phyloP scores from a whole-genome alignment of 2,113 vertebrate species.

The Leptosomus discolor region DNA sequence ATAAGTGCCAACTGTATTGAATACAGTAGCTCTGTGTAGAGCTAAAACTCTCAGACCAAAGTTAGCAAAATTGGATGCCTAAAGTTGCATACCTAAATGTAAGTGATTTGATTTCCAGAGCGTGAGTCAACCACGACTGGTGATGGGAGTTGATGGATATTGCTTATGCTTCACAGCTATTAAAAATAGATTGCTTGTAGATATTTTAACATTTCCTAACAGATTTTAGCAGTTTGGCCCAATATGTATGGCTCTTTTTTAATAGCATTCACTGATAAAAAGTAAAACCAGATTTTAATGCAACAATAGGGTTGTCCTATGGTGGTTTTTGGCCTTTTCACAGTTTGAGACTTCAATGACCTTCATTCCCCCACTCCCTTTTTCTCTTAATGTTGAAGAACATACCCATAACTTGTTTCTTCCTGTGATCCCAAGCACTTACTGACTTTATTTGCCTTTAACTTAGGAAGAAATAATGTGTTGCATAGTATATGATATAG shows the following conservation, averaged over 20 bases:
- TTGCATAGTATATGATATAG: not conserved
- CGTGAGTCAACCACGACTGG: not conserved
- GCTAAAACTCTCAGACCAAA: not conserved
- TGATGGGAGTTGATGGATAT: not conserved
- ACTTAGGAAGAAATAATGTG: not conserved
- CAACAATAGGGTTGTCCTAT: not conserved
- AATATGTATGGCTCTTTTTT: not conserved
- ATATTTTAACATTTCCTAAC: not conserved
- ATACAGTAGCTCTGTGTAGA: not conserved
- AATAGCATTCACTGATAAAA: not conserved
- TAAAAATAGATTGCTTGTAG: not conserved
- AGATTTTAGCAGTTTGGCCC: not conserved
- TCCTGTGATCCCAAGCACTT: not conserved
- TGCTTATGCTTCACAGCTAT: not conserved
- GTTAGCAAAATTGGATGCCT: not conserved
- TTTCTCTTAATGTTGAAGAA: not conserved
- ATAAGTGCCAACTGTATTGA: not conserved
- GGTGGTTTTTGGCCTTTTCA: not conserved
- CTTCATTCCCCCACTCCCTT: rapidly evolving
- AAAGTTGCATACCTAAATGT: not conserved
- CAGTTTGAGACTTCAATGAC: not conserved
- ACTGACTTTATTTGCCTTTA: not conserved
- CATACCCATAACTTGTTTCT: not conserved
- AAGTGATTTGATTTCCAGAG: not conserved
- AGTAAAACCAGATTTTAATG: not conserved